Evolutionary conservation across 2,797 vertebrate genomes (phyloP).

Genomic region (Prionace glauca): DNA sequence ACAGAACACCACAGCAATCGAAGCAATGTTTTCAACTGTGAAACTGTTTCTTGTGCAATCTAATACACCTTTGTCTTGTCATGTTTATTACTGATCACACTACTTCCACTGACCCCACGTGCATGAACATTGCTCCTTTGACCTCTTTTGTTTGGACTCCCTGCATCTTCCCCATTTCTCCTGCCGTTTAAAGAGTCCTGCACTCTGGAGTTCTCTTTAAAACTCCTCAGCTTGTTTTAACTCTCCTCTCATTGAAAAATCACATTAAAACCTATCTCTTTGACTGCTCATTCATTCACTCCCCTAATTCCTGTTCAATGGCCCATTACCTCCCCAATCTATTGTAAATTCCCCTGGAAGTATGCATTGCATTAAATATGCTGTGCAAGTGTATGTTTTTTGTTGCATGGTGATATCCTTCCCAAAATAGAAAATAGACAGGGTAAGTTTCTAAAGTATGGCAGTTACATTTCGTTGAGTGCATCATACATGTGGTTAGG

Average conservation of each 20-base stretch:
- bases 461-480: background rate
- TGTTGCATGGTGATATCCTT: too few species aligned
- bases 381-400: too few species aligned
- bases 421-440: background rate
- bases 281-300: too few species aligned
- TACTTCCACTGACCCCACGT: background rate
- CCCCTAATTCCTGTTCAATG: background rate
- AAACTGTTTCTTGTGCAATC: background rate
- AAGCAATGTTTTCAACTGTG: background rate
- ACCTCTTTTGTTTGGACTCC: background rate
- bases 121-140: background rate
- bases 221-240: too few species aligned
- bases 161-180: background rate
- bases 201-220: background rate
- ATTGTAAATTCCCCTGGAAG: background rate
- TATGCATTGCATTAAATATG: too few species aligned
- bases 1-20: background rate
- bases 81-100: background rate
- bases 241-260: too few species aligned
- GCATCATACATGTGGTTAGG: background rate
- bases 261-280: too few species aligned
- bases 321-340: background rate
- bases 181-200: background rate
- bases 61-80: background rate
- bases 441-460: background rate